These are phyloP conservation scores for Vicugna pacos DNA, from an alignment of 2,113 vertebrate genomes.

Conservation along the genomic window DNA sequence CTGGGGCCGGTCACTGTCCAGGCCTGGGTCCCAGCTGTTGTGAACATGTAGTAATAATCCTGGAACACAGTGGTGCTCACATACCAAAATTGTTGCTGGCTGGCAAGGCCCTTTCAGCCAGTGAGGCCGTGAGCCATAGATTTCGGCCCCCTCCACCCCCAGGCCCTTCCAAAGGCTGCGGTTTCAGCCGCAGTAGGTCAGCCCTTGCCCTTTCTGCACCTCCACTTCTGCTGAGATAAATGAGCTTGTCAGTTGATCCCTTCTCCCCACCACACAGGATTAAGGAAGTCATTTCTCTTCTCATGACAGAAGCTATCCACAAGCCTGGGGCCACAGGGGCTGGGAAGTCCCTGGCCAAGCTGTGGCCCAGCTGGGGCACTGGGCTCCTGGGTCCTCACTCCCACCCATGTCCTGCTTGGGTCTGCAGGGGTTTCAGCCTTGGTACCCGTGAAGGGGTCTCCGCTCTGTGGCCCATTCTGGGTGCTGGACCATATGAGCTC, in stretches of 20 bases:
- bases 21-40: neutral
- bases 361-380: neutral
- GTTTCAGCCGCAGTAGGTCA: neutral
- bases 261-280: neutral
- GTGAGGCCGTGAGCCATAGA: neutral
- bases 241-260: neutral
- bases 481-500: constrained; percentile 50
- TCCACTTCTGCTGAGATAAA: constrained; percentile 24
- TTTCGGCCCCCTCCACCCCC: neutral
- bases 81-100: neutral
- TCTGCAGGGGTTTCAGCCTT: neutral
- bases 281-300: constrained; percentile 70
- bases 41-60: neutral
- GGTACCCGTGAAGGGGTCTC: neutral
- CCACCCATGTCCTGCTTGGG: neutral
- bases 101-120: neutral
- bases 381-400: neutral
- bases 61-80: neutral
- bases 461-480: neutral
- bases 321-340: neutral
- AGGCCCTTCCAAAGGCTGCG: neutral
- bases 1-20: neutral
- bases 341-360: constrained; percentile 24
- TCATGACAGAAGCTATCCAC: constrained; percentile 31
- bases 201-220: neutral